A percentile compares a stretch with the other conserved stretches of the same genome.
Evolutionary conservation across 2,797 vertebrate genomes (phyloP).

Genomic region (Chaetodon trifasciatus): DNA sequence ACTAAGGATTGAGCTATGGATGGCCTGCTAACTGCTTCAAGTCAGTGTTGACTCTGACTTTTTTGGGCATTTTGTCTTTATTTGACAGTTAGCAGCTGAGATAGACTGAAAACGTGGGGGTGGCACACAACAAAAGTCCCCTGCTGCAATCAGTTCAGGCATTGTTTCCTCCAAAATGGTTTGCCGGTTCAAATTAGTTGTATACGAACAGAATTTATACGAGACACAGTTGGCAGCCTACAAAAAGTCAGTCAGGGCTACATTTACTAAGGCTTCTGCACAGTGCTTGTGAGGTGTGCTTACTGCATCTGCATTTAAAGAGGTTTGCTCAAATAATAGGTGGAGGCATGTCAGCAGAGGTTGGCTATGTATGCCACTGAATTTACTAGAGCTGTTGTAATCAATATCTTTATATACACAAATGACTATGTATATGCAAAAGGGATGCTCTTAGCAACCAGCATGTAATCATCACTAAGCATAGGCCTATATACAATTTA

Average conservation of each 20-base stretch:
- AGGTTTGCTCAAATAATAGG: not conserved
- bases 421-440: not conserved
- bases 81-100: constrained; percentile 1
- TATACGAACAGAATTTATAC: constrained; percentile 6
- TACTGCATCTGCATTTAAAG: constrained; percentile 3
- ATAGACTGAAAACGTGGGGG: not conserved
- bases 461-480: not conserved
- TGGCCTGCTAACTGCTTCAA: not conserved
- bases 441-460: not conserved
- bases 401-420: not conserved
- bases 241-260: not conserved
- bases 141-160: constrained; percentile 17
- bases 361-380: not conserved
- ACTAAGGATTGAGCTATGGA: not conserved
- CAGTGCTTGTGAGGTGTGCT: not conserved
- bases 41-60: not conserved
- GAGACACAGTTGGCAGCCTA: constrained; percentile 14
- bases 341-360: not conserved
- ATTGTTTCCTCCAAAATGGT: constrained; percentile 18
- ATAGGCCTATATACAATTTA: not conserved
- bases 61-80: not conserved
- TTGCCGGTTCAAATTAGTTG: constrained; percentile 11
- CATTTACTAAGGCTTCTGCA: constrained; percentile 3
- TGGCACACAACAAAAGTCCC: not conserved
- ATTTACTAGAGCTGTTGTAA: constrained; percentile 9